Base-by-base conservation (phyloP, 2,797 vertebrate species). In the Sparus aurata region DNA sequence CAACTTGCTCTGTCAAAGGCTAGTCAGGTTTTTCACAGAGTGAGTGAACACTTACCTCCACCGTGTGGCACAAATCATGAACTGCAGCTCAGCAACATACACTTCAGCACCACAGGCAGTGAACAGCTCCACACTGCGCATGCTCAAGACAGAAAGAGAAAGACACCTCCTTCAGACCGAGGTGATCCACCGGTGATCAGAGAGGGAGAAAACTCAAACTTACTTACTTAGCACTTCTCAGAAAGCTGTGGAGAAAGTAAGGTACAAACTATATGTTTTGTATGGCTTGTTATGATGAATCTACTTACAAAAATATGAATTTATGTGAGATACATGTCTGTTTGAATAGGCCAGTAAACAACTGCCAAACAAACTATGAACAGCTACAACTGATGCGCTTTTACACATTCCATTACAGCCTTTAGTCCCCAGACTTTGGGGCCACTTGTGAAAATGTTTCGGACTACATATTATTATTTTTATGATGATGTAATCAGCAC, bases 31-130 rank as follows among this genome's bases (percentile, higher is more conserved):
- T 66, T 67, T 1, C 3, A 12, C 1, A 8, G 5, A 9, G 16
- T 45, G n/a, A 41, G 6, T 82, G 13, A 50, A 59, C 54, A 63
- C 77, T 65, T 85, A 68, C 16, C 16, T 69, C 60, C 85, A 20
- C 41, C 54, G 1, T 76, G 88, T 88, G 88, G 77, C 20, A 45
- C 4, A 55, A 7, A 34, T 8, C 1, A 7, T 23, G 8, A 71
- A 66, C 60, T 85, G 45, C 84, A 86, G 17, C 17, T 25, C 10
- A 17, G 22, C 1, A 10, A 23, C 8, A 2, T 2, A 1, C 22
- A 27, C 25, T 91, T 93, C 93, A 93, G 93, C 82, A 94, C 92
- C 85, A 80, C 68, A 11, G 13, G 41, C 71, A 30, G 58, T 79
- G 84, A 86, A 94, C 83, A 92, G 90, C 71, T 86, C 75, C 71